Evolutionary conservation across 2,113 vertebrate species (phyloP), one percentile per base, ranked within the genome.

Genomic region (Xerus inauris): DNA sequence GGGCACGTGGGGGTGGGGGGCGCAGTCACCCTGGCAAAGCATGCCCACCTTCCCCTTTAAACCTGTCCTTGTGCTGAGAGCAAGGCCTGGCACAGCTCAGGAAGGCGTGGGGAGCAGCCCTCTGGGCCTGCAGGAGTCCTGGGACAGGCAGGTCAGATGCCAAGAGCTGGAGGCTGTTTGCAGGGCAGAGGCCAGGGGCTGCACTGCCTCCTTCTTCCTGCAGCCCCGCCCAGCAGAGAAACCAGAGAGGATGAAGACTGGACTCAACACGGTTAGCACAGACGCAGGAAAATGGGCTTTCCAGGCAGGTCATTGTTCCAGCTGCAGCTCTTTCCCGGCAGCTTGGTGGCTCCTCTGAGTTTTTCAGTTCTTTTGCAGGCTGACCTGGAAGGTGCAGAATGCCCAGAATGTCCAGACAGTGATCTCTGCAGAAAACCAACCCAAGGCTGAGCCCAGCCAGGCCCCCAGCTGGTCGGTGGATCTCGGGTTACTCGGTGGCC

Each of bases 401-500:
- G 85, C 85, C 69, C 69, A 83, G n/a, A n/a, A n/a, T n/a, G n/a
- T n/a, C n/a, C n/a, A n/a, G n/a, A n/a, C 96, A 47, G 20, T 40
- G 30, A 89, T 81, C 93, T 81, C 49, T 54, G 84, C 45, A 65
- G 57, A 82, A 92, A 71, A 79, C 89, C 96, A 85, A 81, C 94
- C 91, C 93, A 1, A 88, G 4, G 75, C 42, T 67, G 79, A 85
- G 81, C 20, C 65, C 89, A 3, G 30, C 0, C 35, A 45, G 94
- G 97, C 96, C 86, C 86, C 86, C 79, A 0, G 13, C 93, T 93
- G 92, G 11, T 12, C 0, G 54, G 57, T 79, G 81, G 90, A 90
- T 64, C 59, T 96, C 59, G 59, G 90, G 81, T 96, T 96, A 83
- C 96, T 95, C 97, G 65, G 95, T 64, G 94, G 86, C 96, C 96